Evolutionary conservation across 2,888 invertebrate genomes (phyloP), one percentile per base, ranked within the genome.

Genomic region (Drosophila antonietae): DNA sequence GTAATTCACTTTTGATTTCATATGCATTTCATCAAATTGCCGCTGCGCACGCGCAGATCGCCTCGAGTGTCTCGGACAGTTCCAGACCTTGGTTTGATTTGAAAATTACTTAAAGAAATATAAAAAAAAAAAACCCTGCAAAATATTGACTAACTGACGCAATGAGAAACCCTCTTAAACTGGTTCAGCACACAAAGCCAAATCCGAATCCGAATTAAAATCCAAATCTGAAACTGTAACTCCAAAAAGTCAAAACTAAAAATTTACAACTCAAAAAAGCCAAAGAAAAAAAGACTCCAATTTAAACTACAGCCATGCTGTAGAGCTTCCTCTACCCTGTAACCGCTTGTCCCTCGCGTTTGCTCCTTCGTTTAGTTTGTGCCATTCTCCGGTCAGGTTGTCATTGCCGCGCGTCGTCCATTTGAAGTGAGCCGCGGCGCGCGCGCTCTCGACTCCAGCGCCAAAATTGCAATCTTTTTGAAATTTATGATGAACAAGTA

Each of bases 11-110:
- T 88, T 88, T 88, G 87, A 90, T 88, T 88, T 88, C 88, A 88
- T 83, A 88, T 85, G 81, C 79, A 88, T 89, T 87, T 87, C 83
- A 87, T 89, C 86, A 89, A 91, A 90, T 91, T 90, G 89, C 91
- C 80, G 74, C 82, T 77, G 82, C 77, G 75, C 90, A 90, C 90
- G 90, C 90, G 90, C 82, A 80, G 59, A 77, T 74, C 73, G 73
- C 67, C 80, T 56, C 75, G 43, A 75, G 78, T 69, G 55, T 53
- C 28, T 60, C 37, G 66, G 52, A 71, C 74, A 72, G 65, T 33
- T 58, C 44, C 71, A 73, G 88, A 87, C 88, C 88, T 88, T 88
- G 87, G 83, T 83, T 80, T 81, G 82, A 81, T 83, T 78, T 81
- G 81, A 80, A 88, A 90, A 83, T 75, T 79, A 74, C 85, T 72